A percentile compares a stretch with the other conserved stretches of the same genome.
These are phyloP conservation scores for Leptinotarsa undecemlineata DNA, from an alignment of 1,140 invertebrate species.

Conservation along the genomic window DNA sequence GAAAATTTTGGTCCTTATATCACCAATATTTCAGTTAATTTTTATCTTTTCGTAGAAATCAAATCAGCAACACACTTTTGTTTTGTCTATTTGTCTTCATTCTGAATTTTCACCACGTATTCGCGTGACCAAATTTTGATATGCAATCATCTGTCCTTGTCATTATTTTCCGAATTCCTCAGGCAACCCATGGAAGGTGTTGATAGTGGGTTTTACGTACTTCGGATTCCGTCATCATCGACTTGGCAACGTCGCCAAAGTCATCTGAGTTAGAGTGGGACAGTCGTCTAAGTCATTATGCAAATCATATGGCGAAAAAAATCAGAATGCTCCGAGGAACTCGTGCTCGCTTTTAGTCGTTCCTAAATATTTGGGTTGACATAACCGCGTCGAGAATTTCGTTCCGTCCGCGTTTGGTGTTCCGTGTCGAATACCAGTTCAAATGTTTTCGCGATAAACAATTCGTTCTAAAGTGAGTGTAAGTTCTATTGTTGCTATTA, in stretches of 20 bases:
- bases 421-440: not conserved
- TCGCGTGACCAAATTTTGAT: too few species aligned
- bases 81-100: too few species aligned
- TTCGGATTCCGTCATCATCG: too few species aligned
- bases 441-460: constrained; percentile 5
- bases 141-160: too few species aligned
- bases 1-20: too few species aligned
- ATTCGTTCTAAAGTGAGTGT: constrained; percentile 28
- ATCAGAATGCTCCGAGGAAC: constrained; percentile 30
- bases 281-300: constrained; percentile 37
- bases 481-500: constrained; percentile 19
- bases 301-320: constrained; percentile 36
- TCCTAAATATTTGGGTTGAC: constrained; percentile 37
- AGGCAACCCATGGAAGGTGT: too few species aligned
- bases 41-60: too few species aligned
- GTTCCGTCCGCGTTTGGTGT: not conserved
- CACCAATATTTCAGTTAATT: too few species aligned
- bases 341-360: constrained; percentile 25
- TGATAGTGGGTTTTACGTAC: not conserved
- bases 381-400: constrained; percentile 10
- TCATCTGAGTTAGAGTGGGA: constrained; percentile 13
- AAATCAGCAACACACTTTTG: too few species aligned
- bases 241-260: constrained; percentile 12
- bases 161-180: too few species aligned
- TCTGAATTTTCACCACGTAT: too few species aligned